Evolutionary conservation across 1,140 invertebrate genomes (phyloP), one percentile per base, ranked within the genome.

Genomic region (Tenebrio molitor): DNA sequence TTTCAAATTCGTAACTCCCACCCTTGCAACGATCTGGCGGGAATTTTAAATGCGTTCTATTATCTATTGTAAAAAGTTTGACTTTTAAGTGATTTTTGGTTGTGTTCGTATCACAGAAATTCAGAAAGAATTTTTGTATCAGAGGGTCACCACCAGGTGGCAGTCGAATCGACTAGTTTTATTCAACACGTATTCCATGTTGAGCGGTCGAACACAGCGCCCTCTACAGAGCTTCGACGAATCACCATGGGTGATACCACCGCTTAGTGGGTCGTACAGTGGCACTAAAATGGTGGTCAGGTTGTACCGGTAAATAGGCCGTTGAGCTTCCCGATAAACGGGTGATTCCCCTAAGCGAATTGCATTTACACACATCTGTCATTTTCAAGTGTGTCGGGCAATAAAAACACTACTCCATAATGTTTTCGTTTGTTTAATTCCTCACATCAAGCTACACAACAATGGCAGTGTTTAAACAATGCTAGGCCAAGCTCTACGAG

Each of bases 181-280:
- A 17, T 84, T 81, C 65, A 87, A 70, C 16, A 86, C 84, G 33
- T 84, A 81, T 77, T 87, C 85, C 10, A 87, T 80, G 76, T 86
- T 84, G 63, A 88, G 73, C 89, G 90, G 58, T 91, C 87, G n/a
- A 91, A 79, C 64, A 89, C 87, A 0, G 89, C 86, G 3, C 87
- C 88, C 16, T 89, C 89, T 0, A 92, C 85, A 0, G 87, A 90
- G 77, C 87, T 90, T 74, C 90, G 83, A 62, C 90, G 80, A 0
- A 88, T 87, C 4, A 88, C 84, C 91, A 92, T 92, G 1, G 89
- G 85, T 41, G 86, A 88, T 2, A 91, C 86, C 36, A 89, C 80
- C 1, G 84, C 84, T 91, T 91, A 92, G 79, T 90, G 86, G 83
- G 74, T 91, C 89, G 70, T 90, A 92, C 36, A 14, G 7, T 58